These are phyloP conservation scores for Cantharis flavilabris DNA, from an alignment of 2,888 invertebrate species.

Conservation along the genomic window DNA sequence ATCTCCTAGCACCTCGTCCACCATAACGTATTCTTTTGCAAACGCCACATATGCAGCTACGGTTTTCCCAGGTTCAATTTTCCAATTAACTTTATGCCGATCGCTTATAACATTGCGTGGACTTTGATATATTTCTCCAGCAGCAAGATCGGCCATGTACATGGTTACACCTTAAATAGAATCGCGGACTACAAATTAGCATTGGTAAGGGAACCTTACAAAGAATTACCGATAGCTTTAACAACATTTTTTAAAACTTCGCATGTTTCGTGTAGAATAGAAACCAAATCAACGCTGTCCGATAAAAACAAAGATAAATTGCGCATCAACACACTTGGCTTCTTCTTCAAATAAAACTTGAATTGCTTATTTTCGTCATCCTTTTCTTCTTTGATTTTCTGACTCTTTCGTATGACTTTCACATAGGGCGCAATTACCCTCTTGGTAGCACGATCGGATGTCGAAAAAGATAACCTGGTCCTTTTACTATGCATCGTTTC, in stretches of 20 bases:
- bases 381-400: conserved; percentile 38
- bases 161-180: conserved; percentile 59
- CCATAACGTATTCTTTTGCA: conserved; percentile 60
- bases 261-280: conserved; percentile 62
- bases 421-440: conserved; percentile 65
- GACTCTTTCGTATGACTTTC: conserved; percentile 47
- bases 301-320: conserved; percentile 57
- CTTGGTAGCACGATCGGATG: conserved; percentile 60
- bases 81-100: conserved; percentile 62
- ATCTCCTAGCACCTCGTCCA: conserved; percentile 62
- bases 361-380: conserved; percentile 44
- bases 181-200: not conserved
- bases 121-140: conserved; percentile 62
- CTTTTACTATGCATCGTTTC: conserved; percentile 11
- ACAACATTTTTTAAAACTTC: conserved; percentile 62
- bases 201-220: not conserved
- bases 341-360: conserved; percentile 50
- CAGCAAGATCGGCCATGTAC: conserved; percentile 60
- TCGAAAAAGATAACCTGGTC: conserved; percentile 52
- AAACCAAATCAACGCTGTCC: conserved; percentile 62
- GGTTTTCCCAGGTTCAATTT: conserved; percentile 60
- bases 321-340: conserved; percentile 49
- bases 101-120: conserved; percentile 57
- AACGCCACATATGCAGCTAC: conserved; percentile 63
- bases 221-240: conserved; percentile 58